phyloP scores from a whole-genome alignment of 2,797 vertebrate genomes.

The Myioborus melanocephalus region DNA sequence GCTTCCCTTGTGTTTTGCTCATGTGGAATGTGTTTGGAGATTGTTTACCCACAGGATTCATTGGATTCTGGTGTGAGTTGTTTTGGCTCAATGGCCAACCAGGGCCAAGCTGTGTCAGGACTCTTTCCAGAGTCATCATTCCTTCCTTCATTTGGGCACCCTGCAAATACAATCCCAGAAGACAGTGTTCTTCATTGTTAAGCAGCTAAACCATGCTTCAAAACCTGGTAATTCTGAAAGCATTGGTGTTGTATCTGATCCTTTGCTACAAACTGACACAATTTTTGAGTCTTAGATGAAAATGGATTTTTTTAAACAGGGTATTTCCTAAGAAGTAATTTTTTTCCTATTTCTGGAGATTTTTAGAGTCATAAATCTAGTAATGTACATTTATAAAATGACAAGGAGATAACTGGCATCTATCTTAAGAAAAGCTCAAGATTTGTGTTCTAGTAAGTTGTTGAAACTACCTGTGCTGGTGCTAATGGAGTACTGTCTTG shows the following conservation, averaged over 20 bases:
- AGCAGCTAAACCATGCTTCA: neutral
- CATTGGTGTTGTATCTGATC: neutral
- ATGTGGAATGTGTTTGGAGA: too few species aligned
- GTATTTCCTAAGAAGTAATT: neutral
- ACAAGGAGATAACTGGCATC: neutral
- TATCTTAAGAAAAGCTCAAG: constrained; percentile 16
- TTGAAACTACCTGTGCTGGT: constrained; percentile 1
- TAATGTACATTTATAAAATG: neutral
- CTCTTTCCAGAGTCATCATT: accelerated
- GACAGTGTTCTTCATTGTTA: neutral
- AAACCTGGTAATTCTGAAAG: neutral
- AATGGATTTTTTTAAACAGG: neutral
- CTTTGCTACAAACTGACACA: neutral
- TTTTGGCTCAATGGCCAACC: too few species aligned
- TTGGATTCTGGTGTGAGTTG: too few species aligned
- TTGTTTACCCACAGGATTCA: too few species aligned
- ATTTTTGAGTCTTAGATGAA: neutral
- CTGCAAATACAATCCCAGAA: neutral
- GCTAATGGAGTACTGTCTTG: constrained; percentile 21
- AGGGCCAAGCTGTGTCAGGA: too few species aligned
- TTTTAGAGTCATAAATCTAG: neutral
- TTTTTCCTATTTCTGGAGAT: neutral
- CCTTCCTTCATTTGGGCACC: too few species aligned
- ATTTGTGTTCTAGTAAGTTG: neutral
- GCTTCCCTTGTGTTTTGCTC: too few species aligned